Conservation (phyloP, 2,888 invertebrate genomes). For the Andrena minutula region DNA sequence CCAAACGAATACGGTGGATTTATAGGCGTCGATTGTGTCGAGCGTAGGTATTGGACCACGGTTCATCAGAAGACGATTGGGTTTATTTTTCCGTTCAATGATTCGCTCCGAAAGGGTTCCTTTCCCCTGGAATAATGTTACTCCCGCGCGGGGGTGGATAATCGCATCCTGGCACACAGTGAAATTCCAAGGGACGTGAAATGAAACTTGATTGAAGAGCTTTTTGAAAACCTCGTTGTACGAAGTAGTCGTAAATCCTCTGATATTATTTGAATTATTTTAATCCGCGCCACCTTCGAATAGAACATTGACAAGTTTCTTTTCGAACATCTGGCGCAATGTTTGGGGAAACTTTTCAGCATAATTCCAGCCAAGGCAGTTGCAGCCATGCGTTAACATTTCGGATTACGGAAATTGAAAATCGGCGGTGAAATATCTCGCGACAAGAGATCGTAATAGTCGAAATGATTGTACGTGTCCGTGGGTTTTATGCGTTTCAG, state of each 20-base stretch:
- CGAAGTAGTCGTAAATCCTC: not conserved
- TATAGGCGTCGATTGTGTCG: conserved; percentile 40
- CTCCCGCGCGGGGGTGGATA: not conserved
- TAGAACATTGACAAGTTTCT: not conserved
- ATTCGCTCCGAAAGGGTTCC: conserved; percentile 7
- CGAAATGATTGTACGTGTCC: not conserved
- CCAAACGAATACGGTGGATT: conserved; percentile 40
- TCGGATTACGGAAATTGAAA: conserved; percentile 6
- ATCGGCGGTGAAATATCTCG: not conserved
- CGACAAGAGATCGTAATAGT: not conserved
- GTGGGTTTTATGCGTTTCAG: not conserved
- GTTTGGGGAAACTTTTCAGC: not conserved
- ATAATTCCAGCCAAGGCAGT: not conserved
- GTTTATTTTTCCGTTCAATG: conserved; percentile 48
- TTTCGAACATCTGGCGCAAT: not conserved
- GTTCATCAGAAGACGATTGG: conserved; percentile 43
- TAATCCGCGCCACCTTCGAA: not conserved
- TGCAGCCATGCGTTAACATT: not conserved
- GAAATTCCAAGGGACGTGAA: not conserved
- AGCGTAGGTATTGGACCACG: conserved; percentile 8
- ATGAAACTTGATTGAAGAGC: not conserved
- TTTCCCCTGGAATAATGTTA: conserved; percentile 8
- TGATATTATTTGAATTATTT: too few relatives aligned
- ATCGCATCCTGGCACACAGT: not conserved
- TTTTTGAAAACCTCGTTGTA: not conserved